A percentile compares a stretch with the other conserved stretches of the same genome.
Evolutionary conservation across 2,888 invertebrate species (phyloP).

Genomic region (Acanthosepion pharaonis): DNA sequence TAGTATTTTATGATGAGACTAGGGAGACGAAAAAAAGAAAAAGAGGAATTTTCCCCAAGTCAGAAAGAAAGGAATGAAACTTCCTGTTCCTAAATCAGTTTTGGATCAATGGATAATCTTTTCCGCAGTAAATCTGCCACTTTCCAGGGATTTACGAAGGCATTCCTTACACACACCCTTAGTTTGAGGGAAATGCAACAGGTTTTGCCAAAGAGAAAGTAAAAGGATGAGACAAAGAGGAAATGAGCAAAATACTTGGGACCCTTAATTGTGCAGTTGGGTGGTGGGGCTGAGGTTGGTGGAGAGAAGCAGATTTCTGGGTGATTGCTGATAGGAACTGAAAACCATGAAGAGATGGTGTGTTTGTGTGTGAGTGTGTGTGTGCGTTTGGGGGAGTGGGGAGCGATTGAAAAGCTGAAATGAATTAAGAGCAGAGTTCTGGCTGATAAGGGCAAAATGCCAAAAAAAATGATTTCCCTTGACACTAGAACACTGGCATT

Average conservation of each 20-base stretch:
- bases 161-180: neutral
- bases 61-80: neutral
- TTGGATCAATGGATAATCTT: constrained; percentile 33
- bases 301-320: neutral
- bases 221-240: neutral
- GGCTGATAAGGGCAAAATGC: neutral
- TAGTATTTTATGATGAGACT: neutral
- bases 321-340: neutral
- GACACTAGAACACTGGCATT: neutral
- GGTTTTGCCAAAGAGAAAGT: neutral
- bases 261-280: neutral
- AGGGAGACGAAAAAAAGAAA: neutral
- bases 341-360: neutral
- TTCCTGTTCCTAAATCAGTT: neutral
- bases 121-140: constrained; percentile 13
- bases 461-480: neutral
- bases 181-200: neutral
- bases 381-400: too few relatives aligned
- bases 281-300: too few relatives aligned
- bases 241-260: neutral
- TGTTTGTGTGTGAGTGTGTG: too few relatives aligned
- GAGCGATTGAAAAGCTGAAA: neutral
- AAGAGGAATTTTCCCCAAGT: neutral
- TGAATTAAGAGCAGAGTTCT: neutral
- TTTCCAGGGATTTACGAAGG: neutral